Conservation (phyloP, 2,797 vertebrate genomes). For the Centropyge bicolor region DNA sequence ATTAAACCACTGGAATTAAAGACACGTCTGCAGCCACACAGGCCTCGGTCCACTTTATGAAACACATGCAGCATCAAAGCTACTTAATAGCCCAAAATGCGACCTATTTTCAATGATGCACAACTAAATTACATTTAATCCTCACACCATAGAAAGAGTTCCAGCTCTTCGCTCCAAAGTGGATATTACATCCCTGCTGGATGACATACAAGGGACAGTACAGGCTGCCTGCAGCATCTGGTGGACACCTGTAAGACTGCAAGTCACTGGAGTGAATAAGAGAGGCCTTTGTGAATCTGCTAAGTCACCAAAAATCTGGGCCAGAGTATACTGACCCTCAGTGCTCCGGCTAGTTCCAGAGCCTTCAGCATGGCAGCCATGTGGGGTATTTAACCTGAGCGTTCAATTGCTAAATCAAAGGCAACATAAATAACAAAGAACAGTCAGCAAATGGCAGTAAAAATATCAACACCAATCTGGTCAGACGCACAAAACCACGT, state of each 20-base stretch:
- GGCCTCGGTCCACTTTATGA: constrained; percentile 25
- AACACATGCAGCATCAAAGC: constrained; percentile 67
- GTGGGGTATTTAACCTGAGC: constrained; percentile 34
- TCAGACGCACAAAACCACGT: constrained; percentile 36
- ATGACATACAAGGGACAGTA: constrained; percentile 54
- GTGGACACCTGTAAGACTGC: constrained; percentile 82
- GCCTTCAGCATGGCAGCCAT: constrained; percentile 27
- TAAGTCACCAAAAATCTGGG: constrained; percentile 62
- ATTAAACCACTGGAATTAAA: constrained; percentile 53
- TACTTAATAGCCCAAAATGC: constrained; percentile 51
- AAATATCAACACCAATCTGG: constrained; percentile 60
- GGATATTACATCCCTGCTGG: constrained; percentile 48
- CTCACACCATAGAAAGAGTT: constrained; percentile 56
- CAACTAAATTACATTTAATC: constrained; percentile 63
- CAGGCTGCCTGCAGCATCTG: constrained; percentile 81
- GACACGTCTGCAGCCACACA: constrained; percentile 36
- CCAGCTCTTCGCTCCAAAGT: constrained; percentile 44
- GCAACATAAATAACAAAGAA: constrained; percentile 62
- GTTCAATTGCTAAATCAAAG: constrained; percentile 60
- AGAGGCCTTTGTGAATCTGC: constrained; percentile 63
- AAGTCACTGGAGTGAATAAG: constrained; percentile 61
- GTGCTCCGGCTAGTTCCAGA: constrained; percentile 13
- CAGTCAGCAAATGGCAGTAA: constrained; percentile 56
- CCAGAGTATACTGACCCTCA: constrained; percentile 44
- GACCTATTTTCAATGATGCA: constrained; percentile 55